Evolutionary conservation across 2,888 invertebrate species (phyloP), one percentile per base, ranked within the genome.

Genomic region (Brenthis hecate): DNA sequence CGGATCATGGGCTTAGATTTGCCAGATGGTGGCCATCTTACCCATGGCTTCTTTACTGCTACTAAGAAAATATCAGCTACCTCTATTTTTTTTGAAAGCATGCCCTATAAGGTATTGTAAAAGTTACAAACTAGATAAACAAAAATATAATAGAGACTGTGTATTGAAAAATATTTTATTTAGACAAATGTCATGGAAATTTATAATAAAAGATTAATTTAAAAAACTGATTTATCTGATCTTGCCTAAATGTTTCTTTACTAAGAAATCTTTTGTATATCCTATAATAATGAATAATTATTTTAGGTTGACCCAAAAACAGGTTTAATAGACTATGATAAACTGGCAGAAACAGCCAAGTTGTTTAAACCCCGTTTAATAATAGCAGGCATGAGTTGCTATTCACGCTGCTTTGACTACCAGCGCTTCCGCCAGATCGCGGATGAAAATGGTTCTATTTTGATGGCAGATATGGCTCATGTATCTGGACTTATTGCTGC

Each of bases 391-490:
- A 94, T 98, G 23, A 98, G 98, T 76, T 99, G 98, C 82, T 99
- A 99, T 85, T 97, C 99, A 0, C 95, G 99, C 58, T 95, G 97
- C 75, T 93, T 99, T 74, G 98, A 99, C 88, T 99, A 99, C 86
- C 96, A 96, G 77, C 94, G 96, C 13, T 99, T 99, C 93, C 94
- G 96, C 28, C 94, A 97, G 85, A 96, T 98, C 64, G 96, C 96
- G 50, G 95, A 98, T 80, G 95, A 96, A 70, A 96, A 96, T 75
- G 97, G 97, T 50, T 96, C 99, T 0, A 96, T 96, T 80, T 87
- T 99, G 63, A 94, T 99, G 94, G 96, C 98, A 16, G 99, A 99
- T 85, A 99, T 99, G 98, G 98, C 99, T 1, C 99, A 99, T 85
- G 95, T 99, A 63, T 96, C 98, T 53, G 99, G 99, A 50, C 93